Base-by-base conservation (phyloP, 2,113 vertebrate species). In the Oncorhynchus keta region DNA sequence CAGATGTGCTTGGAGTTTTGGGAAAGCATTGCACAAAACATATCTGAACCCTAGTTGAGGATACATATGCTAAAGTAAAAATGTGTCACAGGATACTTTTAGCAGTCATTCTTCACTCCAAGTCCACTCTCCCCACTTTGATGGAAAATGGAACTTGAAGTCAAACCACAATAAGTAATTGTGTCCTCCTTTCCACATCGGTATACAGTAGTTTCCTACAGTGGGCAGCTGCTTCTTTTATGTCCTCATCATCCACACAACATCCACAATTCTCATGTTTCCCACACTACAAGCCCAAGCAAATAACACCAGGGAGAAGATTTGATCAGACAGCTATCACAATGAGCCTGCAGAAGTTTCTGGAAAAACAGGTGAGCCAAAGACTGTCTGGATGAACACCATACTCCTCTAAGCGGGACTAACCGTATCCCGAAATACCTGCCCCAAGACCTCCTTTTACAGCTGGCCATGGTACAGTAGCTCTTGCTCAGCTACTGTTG, bases 331-430 rank as follows among this genome's bases (percentile, higher is more conserved):
- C 30, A 32, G 12, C 11, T 18, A 18, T 35, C 32, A 39, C 67
- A n/a, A 35, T 45, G 32, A 39, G 67, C 11, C 30, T 70, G 5
- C 3, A 49, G 35, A 32, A 11, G 26, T 12, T 26, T 26, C 9
- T 61, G 22, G 26, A 22, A 66, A 48, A 70, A 69, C 68, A 69
- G 68, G 39, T 69, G 35, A 22, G 68, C 35, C 18, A 69, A 48
- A 32, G 7, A 39, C 9, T 20, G 16, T 16, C 32, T 32, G n/a
- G 16, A 13, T 14, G 66, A 2, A 48, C 20, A 18, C 2, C 9
- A 22, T 45, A 39, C 18, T 70, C n/a, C 35, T 48, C 7, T 68
- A 30, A 68, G 57, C 5, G 18, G 57, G 57, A 22, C 57, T 61
- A 61, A 68, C 30, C 6, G 18, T 5, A 68, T 7, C 64, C 28